Evolutionary conservation across 2,113 vertebrate genomes (phyloP).

Genomic region (Acanthochromis polyacanthus): DNA sequence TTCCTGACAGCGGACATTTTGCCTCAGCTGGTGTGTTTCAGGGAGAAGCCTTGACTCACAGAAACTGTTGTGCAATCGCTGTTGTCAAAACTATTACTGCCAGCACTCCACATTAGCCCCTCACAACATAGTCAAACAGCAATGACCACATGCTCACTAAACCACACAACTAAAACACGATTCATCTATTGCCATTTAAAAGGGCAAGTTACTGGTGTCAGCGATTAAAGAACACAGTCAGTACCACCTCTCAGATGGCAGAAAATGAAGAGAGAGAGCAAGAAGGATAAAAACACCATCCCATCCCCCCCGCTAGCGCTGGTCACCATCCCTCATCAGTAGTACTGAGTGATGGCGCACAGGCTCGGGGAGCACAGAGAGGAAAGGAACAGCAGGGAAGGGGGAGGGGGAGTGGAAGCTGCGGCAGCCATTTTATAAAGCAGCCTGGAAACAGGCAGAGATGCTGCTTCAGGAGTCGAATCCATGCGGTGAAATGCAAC

Average conservation of each 20-base stretch:
- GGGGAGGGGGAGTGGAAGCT: slow-evolving; percentile 68
- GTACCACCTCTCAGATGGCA: slow-evolving; percentile 5
- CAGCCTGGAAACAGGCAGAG: slow-evolving; percentile 73
- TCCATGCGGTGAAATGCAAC: slow-evolving; percentile 12
- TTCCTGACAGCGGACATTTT: slow-evolving; percentile 31
- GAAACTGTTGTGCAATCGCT: slow-evolving; percentile 74
- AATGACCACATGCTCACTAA: slow-evolving; percentile 10
- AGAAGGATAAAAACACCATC: slow-evolving; percentile 50
- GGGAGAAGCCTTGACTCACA: slow-evolving; percentile 47
- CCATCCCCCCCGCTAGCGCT: slow-evolving; percentile 69
- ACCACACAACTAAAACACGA: slow-evolving; percentile 23
- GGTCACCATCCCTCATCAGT: slow-evolving; percentile 74
- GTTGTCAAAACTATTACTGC: slow-evolving; percentile 63
- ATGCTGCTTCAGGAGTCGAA: slow-evolving; percentile 50
- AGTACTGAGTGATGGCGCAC: slow-evolving; percentile 78
- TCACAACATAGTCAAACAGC: slow-evolving; percentile 24
- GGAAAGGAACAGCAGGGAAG: slow-evolving; percentile 54
- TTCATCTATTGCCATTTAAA: slow-evolving; percentile 1
- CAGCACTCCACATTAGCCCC: slow-evolving; percentile 33
- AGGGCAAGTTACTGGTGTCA: background rate
- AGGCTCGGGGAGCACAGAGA: slow-evolving; percentile 69
- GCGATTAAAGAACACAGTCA: slow-evolving; percentile 5
- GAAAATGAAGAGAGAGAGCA: slow-evolving; percentile 27
- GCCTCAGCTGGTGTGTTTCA: slow-evolving; percentile 59
- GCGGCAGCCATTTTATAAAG: slow-evolving; percentile 82